Percentiles rank a stretch among this genome's conserved stretches.
These are phyloP conservation scores for Chiloscyllium punctatum DNA, from an alignment of 2,797 vertebrate genomes.

Conservation along the genomic window DNA sequence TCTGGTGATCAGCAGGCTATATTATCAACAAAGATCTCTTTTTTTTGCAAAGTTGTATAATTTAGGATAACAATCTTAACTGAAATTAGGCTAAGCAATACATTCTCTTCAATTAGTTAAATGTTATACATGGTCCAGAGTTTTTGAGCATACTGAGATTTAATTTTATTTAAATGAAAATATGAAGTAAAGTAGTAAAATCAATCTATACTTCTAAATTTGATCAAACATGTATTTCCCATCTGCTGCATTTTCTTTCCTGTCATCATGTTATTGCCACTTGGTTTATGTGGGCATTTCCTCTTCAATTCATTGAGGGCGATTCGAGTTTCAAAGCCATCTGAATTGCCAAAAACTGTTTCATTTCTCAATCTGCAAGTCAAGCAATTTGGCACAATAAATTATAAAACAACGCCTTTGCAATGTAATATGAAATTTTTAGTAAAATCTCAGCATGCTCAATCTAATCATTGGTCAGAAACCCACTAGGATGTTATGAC, in stretches of 20 bases:
- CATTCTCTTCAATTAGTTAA: background rate
- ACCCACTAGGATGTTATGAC: background rate
- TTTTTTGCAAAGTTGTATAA: background rate
- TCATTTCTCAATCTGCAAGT: background rate
- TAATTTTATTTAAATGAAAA: background rate
- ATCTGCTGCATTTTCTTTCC: background rate
- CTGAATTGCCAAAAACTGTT: background rate
- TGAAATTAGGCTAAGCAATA: background rate
- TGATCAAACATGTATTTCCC: background rate
- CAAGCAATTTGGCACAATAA: background rate
- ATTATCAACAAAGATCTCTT: background rate
- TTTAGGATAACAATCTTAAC: background rate
- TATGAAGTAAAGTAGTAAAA: background rate
- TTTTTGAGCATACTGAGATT: background rate
- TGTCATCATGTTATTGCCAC: background rate
- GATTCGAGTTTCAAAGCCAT: background rate
- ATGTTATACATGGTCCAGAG: background rate
- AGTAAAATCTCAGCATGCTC: background rate
- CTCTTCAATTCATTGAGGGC: background rate
- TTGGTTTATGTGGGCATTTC: background rate
- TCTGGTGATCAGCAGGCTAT: background rate
- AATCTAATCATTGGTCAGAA: background rate
- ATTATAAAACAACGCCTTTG: background rate
- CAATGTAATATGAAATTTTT: background rate
- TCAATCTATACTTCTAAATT: background rate